These are phyloP conservation scores for Gopherus flavomarginatus DNA, from an alignment of 2,113 vertebrate species.

Conservation along the genomic window DNA sequence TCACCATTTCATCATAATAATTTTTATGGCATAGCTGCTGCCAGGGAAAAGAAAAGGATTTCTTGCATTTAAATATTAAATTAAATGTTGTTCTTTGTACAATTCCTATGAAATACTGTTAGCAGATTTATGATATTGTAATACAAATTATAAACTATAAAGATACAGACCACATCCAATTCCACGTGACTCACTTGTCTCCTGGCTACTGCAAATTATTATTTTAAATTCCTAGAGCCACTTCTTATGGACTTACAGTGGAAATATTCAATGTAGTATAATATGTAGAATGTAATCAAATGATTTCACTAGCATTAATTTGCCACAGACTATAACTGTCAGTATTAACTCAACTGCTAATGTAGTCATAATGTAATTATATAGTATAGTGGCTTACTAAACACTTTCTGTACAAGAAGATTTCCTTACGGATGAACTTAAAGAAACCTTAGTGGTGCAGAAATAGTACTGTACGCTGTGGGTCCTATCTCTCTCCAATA, in stretches of 20 bases:
- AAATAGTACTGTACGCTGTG: not conserved
- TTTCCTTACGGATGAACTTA: not conserved
- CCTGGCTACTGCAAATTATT: not conserved
- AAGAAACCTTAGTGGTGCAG: not conserved
- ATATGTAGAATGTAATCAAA: not conserved
- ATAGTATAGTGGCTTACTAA: not conserved
- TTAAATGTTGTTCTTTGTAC: not conserved
- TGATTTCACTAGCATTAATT: not conserved
- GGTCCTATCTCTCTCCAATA: not conserved
- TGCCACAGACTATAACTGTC: not conserved
- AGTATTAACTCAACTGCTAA: not conserved
- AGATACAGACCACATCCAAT: not conserved
- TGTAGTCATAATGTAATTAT: not conserved
- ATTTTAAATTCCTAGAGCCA: not conserved
- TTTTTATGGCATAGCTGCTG: not conserved
- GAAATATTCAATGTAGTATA: not conserved
- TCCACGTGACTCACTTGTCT: not conserved
- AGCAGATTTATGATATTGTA: not conserved
- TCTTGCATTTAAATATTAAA: not conserved
- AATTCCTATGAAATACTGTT: too few relatives aligned
- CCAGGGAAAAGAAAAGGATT: not conserved
- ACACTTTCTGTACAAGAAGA: not conserved
- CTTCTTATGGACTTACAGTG: not conserved
- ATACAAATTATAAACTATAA: not conserved
- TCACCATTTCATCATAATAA: not conserved